Evolutionary conservation across 2,888 invertebrate species (phyloP), one percentile per base, ranked within the genome.

Genomic region (Oscheius onirici): DNA sequence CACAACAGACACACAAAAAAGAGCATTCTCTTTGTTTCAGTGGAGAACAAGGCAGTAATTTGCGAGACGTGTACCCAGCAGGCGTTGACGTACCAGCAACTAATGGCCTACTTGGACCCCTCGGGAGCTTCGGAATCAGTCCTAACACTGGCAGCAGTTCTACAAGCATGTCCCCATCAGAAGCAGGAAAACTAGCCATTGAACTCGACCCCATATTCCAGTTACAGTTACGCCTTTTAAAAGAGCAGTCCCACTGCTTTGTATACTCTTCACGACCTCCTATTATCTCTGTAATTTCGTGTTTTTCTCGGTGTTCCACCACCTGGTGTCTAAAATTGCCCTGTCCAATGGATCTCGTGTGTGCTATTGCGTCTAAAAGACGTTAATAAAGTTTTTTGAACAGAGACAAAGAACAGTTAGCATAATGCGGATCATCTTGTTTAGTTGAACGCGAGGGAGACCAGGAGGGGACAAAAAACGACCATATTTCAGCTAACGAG

Each of bases 31-130:
- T 34, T 34, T 34, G 34, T 34, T 34, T 69, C 60, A 69, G 69
- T 55, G 26, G 67, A 68, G 46, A 55, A 20, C 40, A 54, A 8
- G 52, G 3, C 49, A 11, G n/a, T 71, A 49, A 69, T 78, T 54
- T 80, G 80, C 51, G 22, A 76, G 17, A 76, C 78, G 57, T 82
- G 81, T 24, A 76, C 81, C 11, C 80, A 80, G 60, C 81, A 80
- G 61, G 80, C 76, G 1, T 68, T 82, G 20, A 67, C 73, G 20
- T 82, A 80, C 58, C 79, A 79, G 44, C 81, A 82, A 57, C 75
- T 82, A 13, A 57, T 82, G 61, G 63, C 73, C 3, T 58, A 79
- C 28, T 52, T 82, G 26, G 80, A 82, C 41, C 81, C 81, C 0
- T 34, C 74, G 8, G 26, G 55, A 6, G 67, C 75, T 2, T 13